Percentiles rank a stretch among this genome's conserved stretches.
phyloP scores from a whole-genome alignment of 2,888 invertebrate genomes.

The Willowsia nigromaculata region DNA sequence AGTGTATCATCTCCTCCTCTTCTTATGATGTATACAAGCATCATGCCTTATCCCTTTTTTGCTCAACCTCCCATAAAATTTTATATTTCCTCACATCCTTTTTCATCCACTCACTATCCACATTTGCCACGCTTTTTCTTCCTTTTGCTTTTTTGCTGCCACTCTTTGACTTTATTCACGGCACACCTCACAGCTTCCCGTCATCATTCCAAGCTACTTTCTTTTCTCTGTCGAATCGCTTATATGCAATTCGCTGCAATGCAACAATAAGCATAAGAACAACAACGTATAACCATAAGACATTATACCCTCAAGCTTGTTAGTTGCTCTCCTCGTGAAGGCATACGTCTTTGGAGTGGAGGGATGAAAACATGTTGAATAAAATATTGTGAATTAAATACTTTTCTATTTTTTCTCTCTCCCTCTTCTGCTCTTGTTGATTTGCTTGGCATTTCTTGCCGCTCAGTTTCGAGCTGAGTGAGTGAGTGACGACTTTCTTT shows the following conservation, averaged over 20 bases:
- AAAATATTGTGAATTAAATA: constrained; percentile 60
- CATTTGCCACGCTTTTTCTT: not conserved
- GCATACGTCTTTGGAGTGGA: not conserved
- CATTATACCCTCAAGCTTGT: not conserved
- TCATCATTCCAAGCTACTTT: not conserved
- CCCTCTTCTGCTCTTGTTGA: not conserved
- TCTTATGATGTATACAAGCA: not conserved
- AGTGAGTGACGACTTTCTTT: not conserved
- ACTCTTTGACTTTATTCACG: not conserved
- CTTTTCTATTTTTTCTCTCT: constrained; percentile 25
- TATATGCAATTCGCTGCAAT: not conserved
- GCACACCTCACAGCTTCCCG: not conserved
- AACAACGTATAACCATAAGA: not conserved
- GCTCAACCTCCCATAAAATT: not conserved
- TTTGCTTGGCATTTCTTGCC: not conserved
- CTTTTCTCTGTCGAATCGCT: too few species aligned
- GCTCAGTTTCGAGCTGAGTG: not conserved
- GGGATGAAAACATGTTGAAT: constrained; percentile 17
- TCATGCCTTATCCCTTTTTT: not conserved
- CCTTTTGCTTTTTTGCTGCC: not conserved
- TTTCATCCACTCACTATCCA: not conserved
- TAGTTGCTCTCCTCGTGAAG: not conserved
- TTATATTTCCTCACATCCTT: not conserved
- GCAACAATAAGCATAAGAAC: not conserved
- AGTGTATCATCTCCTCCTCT: not conserved